Evolutionary conservation across 2,797 vertebrate species (phyloP), one percentile per base, ranked within the genome.

Genomic region (Megalops cyprinoides): DNA sequence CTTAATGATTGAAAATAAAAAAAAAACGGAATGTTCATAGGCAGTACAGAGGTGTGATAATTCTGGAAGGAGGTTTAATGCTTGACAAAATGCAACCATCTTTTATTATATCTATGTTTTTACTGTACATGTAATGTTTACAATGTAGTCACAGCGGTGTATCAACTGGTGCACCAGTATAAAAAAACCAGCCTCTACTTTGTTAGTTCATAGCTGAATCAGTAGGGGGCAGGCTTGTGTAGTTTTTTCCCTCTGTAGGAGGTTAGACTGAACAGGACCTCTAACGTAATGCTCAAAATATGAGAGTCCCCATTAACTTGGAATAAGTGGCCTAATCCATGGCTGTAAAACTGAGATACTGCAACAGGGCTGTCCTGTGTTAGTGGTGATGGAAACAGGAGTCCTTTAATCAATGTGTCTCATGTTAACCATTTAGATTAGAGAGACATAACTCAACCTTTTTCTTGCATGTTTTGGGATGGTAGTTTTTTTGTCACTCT

Each of bases 211-310:
- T 37, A 39, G 20, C 18, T 69, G 65, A 69, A 18, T 42, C 65
- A 69, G 37, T 42, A 69, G 65, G 65, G 65, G 37, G 65, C 65
- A 69, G 34, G 1, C 37, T 69, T 69, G 65, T 69, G 65, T 20
- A 69, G 37, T 9, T 20, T 69, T 69, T 69, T 18, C 34, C 37
- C 3, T 18, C 18, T 20, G 12, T 20, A 14, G 62, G 62, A 0
- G n/a, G 12, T 60, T 25, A 23, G 10, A 10, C 12, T 28, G 31
- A 62, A 62, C 28, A n/a, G 23, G 55, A 25, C 6, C 23, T 58
- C 23, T 58, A n/a, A 58, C 25, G 55, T 69, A 23, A 69, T n/a
- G 37, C 65, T 8, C 37, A 34, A 14, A 42, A 69, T 37, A 23
- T n/a, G 18, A 39, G 20, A 42, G 65, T 69, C 39, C 18, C 37